Base-by-base conservation (phyloP, 2,888 invertebrate species). In the Ectemnius lituratus region DNA sequence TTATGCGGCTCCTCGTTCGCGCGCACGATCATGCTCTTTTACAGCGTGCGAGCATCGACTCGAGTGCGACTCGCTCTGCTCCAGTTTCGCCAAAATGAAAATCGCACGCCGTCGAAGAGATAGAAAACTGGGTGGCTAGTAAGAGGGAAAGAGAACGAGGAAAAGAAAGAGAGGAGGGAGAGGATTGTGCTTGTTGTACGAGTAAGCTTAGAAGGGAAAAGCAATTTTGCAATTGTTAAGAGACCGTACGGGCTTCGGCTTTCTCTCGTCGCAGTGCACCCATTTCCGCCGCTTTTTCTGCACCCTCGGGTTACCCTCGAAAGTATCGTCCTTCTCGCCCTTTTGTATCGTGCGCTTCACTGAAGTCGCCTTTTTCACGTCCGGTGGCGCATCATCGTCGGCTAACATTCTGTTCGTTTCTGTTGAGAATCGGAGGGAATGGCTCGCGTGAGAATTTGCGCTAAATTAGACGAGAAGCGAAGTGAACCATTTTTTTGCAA, bases 321-420 rank as follows among this genome's bases (percentile, higher is more conserved):
- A 73, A 2, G 65, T 52, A 5, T 89, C 88, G 56, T 88, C 86
- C 18, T 77, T 79, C 20, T 82, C 78, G 0, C 85, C 87, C 20
- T 66, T 81, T 20, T 73, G 70, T n/a, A 89, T 76, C 74, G 85
- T 86, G 3, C 76, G 76, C 4, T 79, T 82, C 16, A 89, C 84
- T 2, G 87, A 83, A n/a, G 66, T 80, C 4, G 86, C 86, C 11
- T 78, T 78, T 61, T 75, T 82, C 13, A 85, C 86, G 49, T 88
- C 85, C 4, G 81, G 77, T 0, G 85, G 86, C 57, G 85, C 83
- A 45, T 87, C 86, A 57, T 88, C 86, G 61, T 83, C 80, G 2
- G 80, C 79, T 20, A 85, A 79, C 88, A 89, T 88, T 2, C 13
- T 23, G 3, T 56, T 64, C 23, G 23, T 4, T 20, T 62, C n/a